These are phyloP conservation scores for Lagopus muta DNA, from an alignment of 2,113 vertebrate species.

Conservation along the genomic window DNA sequence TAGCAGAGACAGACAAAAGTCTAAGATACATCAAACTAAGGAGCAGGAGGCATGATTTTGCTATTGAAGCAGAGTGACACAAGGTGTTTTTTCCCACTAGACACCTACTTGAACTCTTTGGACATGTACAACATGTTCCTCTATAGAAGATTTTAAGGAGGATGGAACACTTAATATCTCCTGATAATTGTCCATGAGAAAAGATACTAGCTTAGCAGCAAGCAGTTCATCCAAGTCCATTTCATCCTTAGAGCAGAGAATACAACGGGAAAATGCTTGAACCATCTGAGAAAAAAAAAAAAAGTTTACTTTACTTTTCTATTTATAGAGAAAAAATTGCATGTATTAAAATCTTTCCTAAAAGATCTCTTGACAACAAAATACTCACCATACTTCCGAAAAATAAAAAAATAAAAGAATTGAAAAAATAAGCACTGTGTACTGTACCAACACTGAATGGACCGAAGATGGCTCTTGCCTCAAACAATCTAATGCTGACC, in stretches of 20 bases:
- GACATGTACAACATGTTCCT: slow-evolving; percentile 82
- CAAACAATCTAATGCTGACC: not conserved
- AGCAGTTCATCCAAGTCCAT: slow-evolving; percentile 88
- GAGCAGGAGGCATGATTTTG: not conserved
- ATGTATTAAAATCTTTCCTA: too few relatives aligned
- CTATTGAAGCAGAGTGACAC: not conserved
- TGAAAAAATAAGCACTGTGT: not conserved
- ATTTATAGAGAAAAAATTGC: not conserved
- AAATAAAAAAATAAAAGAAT: not conserved
- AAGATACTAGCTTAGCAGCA: slow-evolving; percentile 85
- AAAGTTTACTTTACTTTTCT: not conserved
- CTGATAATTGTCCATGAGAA: slow-evolving; percentile 87
- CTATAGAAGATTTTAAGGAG: slow-evolving; percentile 80
- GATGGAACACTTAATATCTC: slow-evolving; percentile 81
- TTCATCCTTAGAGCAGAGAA: slow-evolving; percentile 88
- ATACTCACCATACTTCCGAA: not conserved
- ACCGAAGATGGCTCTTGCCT: not conserved
- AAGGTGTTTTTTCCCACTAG: not conserved
- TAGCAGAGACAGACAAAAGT: not conserved
- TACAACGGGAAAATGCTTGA: slow-evolving; percentile 87
- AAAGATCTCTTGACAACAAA: not conserved
- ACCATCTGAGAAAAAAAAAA: slow-evolving; percentile 76
- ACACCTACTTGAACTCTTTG: slow-evolving; percentile 82
- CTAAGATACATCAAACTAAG: not conserved
- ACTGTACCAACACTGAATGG: not conserved